Base-by-base conservation (phyloP, 2,888 invertebrate species). In the Diarsia rubi region DNA sequence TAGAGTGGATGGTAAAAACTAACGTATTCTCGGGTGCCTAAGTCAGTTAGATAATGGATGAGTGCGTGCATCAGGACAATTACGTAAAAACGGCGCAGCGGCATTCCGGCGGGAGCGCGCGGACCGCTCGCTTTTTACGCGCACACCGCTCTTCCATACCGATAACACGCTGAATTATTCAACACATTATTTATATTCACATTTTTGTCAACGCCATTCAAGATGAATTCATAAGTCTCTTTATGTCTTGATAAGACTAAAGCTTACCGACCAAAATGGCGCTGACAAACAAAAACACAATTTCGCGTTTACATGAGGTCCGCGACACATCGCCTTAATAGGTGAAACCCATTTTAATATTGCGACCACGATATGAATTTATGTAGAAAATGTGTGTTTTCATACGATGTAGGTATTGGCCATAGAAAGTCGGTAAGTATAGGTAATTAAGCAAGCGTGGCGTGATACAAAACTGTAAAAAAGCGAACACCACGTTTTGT, bases 171-270 rank as follows among this genome's bases (percentile, higher is more conserved):
- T 96, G 96, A 95, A 96, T 96, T 92, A 96, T 96, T 96, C 96
- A 96, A 93, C 90, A 91, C 93, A 95, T 94, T 94, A 95, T 95
- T 95, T 95, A 96, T 95, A 95, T 95, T 96, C 95, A 95, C 95
- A 95, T 96, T 96, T 96, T 96, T 96, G 94, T 95, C 96, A 95
- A 95, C 95, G 95, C 96, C 95, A 94, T 95, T 95, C 94, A 94
- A 90, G 92, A 95, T 94, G 92, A 94, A 96, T 95, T 96, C 95
- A 95, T 95, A 95, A 94, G 93, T 92, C 93, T 94, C 95, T 95
- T 96, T 96, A 96, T 95, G 96, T 96, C 96, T 96, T 96, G 95
- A 96, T 96, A 95, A 95, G 93, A 95, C 93, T 95, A 95, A 96
- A 95, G 96, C 95, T 94, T 92, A 95, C 91, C 91, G 90, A 94